Conservation (phyloP, 2,113 vertebrate genomes). For the Turnix velox region DNA sequence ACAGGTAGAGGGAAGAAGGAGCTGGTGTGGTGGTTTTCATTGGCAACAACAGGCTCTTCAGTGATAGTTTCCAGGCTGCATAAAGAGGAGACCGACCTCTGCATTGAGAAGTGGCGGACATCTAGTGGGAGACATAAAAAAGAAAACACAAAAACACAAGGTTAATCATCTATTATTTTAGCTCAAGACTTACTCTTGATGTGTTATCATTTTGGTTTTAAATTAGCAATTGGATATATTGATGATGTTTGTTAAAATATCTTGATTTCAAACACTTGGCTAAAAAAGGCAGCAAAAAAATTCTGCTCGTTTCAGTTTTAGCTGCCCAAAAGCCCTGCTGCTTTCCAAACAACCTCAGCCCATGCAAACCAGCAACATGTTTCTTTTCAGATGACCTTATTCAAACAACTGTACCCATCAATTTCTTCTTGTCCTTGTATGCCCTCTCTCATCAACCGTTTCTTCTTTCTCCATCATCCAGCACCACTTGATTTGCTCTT, state of each 20-base stretch:
- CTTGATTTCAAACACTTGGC: not conserved
- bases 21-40: conserved; percentile 46
- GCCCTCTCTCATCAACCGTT: not conserved
- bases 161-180: not conserved
- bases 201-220: not conserved
- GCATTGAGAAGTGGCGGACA: conserved; percentile 64
- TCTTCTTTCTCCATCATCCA: not conserved
- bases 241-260: not conserved
- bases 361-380: not conserved
- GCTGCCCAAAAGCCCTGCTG: not conserved
- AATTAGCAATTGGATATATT: not conserved
- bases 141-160: not conserved
- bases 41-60: conserved; percentile 74
- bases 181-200: not conserved
- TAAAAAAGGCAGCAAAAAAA: not conserved
- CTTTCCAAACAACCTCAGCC: not conserved
- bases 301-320: not conserved
- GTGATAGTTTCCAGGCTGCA: conserved; percentile 80
- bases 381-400: not conserved
- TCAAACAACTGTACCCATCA: not conserved
- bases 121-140: conserved; percentile 62
- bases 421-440: not conserved
- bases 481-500: not conserved
- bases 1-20: not conserved
- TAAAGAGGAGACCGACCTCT: conserved; percentile 74